Evolutionary conservation across 2,113 vertebrate species (phyloP).

Genomic region (Lepisosteus oculatus): DNA sequence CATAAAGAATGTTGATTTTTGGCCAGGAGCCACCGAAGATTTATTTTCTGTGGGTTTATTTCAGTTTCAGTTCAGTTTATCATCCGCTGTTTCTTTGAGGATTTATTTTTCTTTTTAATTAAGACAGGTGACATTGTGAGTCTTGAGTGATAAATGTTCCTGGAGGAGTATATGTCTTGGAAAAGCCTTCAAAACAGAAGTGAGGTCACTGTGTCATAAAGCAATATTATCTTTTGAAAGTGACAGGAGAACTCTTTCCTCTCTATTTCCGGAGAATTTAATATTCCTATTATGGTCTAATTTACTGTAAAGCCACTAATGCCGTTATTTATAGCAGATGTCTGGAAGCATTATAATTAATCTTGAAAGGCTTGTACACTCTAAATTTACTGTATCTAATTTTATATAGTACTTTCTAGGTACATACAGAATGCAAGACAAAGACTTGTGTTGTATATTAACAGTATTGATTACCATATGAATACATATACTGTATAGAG

Average conservation of each 20-base stretch:
- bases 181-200: conserved; percentile 17
- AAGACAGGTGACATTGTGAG: conserved; percentile 20
- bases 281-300: conserved; percentile 10
- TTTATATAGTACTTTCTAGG: too few species aligned
- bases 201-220: conserved; percentile 29
- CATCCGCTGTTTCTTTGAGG: conserved; percentile 14
- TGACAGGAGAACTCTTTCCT: conserved; percentile 14
- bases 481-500: too few species aligned
- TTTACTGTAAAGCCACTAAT: neutral
- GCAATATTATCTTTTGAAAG: conserved; percentile 22
- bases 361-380: neutral
- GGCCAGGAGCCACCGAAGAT: neutral
- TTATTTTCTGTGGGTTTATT: neutral
- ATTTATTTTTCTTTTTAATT: conserved; percentile 34
- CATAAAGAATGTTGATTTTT: neutral
- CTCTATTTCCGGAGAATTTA: conserved; percentile 24
- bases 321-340: neutral
- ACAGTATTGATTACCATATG: too few species aligned
- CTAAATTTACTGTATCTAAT: neutral
- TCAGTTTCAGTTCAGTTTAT: conserved; percentile 14
- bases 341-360: conserved; percentile 9
- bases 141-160: conserved; percentile 20
- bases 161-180: conserved; percentile 15
- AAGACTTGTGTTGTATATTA: too few species aligned
- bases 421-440: too few species aligned